phyloP scores from a whole-genome alignment of 2,797 vertebrate species.

The Neopelma chrysocephalum region DNA sequence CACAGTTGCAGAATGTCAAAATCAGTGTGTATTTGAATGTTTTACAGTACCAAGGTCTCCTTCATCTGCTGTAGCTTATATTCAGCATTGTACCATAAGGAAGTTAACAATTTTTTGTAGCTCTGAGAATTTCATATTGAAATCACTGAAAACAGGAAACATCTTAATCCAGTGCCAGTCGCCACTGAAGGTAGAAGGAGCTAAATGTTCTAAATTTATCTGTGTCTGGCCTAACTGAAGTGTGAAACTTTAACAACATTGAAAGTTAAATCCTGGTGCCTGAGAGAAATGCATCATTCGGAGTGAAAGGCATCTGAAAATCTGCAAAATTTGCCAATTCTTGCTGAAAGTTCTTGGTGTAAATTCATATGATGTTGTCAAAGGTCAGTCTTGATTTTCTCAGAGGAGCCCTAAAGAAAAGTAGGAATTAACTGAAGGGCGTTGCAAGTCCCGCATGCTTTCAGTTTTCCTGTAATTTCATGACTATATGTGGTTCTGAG shows the following conservation, averaged over 20 bases:
- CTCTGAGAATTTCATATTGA: background rate
- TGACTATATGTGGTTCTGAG: background rate
- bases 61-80: background rate
- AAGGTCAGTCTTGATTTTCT: background rate
- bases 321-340: background rate
- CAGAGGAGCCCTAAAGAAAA: background rate
- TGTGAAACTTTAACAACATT: background rate
- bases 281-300: background rate
- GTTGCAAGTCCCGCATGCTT: background rate
- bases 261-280: background rate
- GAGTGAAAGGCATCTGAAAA: background rate
- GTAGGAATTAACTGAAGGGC: background rate
- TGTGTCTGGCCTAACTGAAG: background rate
- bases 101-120: background rate
- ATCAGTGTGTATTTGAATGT: background rate
- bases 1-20: background rate
- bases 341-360: background rate
- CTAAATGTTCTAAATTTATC: background rate
- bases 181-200: background rate
- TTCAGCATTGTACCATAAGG: background rate
- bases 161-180: background rate
- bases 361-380: background rate
- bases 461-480: background rate
- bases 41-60: background rate
- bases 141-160: background rate